Conservation (phyloP, 1,140 invertebrate species). For the Pseudomyrmex pallidus region DNA sequence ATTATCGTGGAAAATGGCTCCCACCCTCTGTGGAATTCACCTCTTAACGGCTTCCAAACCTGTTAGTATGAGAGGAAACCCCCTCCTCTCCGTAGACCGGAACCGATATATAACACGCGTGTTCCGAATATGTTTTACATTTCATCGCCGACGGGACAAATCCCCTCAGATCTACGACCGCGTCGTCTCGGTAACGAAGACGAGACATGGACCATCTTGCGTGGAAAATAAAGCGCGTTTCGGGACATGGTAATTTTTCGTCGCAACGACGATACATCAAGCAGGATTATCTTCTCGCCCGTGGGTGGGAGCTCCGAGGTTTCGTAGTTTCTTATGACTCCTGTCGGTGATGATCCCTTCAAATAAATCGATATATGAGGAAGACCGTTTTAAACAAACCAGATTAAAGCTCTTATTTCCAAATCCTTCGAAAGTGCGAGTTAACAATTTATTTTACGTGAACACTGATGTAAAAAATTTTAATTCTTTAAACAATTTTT, state of each 20-base stretch:
- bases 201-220: slow-evolving; percentile 74
- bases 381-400: too few relatives aligned
- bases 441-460: too few relatives aligned
- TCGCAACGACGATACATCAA: slow-evolving; percentile 54
- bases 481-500: not conserved
- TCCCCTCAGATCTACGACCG: slow-evolving; percentile 70
- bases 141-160: slow-evolving; percentile 71
- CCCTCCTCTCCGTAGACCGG: slow-evolving; percentile 60
- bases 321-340: not conserved
- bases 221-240: slow-evolving; percentile 63
- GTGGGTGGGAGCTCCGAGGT: not conserved
- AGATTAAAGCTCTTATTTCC: too few relatives aligned
- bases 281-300: slow-evolving; percentile 54
- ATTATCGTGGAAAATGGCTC: not conserved
- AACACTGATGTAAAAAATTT: not conserved
- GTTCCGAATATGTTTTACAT: slow-evolving; percentile 71
- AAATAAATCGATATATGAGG: not conserved
- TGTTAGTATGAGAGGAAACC: slow-evolving; percentile 17
- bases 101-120: slow-evolving; percentile 73
- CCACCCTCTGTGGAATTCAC: slow-evolving; percentile 1
- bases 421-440: too few relatives aligned
- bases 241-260: slow-evolving; percentile 46
- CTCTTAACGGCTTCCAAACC: slow-evolving; percentile 24
- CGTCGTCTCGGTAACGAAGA: slow-evolving; percentile 55
- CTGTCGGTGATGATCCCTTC: slow-evolving; percentile 26